Evolutionary conservation across 2,888 invertebrate genomes (phyloP).

Genomic region (Teinopalpus imperialis): DNA sequence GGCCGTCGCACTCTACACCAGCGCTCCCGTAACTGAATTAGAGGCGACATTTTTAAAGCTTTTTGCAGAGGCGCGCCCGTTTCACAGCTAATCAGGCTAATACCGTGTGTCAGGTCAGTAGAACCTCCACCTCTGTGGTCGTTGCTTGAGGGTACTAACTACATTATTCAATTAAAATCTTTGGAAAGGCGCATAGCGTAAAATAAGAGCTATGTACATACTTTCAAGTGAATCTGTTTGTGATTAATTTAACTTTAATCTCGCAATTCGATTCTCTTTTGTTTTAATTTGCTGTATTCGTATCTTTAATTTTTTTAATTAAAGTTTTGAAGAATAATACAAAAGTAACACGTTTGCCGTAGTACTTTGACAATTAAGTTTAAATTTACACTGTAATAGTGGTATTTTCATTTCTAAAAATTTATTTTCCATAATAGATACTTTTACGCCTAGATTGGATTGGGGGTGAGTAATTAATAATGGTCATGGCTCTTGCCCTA

Average conservation of each 20-base stretch:
- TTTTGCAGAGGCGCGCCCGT: slow-evolving; percentile 60
- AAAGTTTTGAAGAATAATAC: too few relatives aligned
- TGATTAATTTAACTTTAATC: slow-evolving; percentile 12
- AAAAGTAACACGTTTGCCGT: too few relatives aligned
- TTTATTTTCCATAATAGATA: too few relatives aligned
- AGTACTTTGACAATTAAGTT: too few relatives aligned
- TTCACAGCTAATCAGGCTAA: slow-evolving; percentile 69
- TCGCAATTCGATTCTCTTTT: too few relatives aligned
- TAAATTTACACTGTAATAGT: too few relatives aligned
- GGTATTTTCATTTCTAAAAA: too few relatives aligned
- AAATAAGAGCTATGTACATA: slow-evolving; percentile 13
- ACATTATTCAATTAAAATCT: slow-evolving; percentile 49
- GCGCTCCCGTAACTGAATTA: slow-evolving; percentile 65
- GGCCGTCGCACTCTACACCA: slow-evolving; percentile 37
- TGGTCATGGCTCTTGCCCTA: too few relatives aligned
- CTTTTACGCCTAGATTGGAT: too few relatives aligned
- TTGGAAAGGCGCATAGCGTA: slow-evolving; percentile 24
- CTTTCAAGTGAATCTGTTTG: slow-evolving; percentile 8
- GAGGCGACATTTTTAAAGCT: slow-evolving; percentile 73
- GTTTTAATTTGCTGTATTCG: neutral
- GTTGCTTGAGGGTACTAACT: slow-evolving; percentile 28
- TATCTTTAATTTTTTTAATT: too few relatives aligned
- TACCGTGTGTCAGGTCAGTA: slow-evolving; percentile 56
- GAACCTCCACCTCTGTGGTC: slow-evolving; percentile 35
- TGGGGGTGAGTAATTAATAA: too few relatives aligned